Base-by-base conservation (phyloP, 1,140 invertebrate species). In the Asbolus verrucosus region DNA sequence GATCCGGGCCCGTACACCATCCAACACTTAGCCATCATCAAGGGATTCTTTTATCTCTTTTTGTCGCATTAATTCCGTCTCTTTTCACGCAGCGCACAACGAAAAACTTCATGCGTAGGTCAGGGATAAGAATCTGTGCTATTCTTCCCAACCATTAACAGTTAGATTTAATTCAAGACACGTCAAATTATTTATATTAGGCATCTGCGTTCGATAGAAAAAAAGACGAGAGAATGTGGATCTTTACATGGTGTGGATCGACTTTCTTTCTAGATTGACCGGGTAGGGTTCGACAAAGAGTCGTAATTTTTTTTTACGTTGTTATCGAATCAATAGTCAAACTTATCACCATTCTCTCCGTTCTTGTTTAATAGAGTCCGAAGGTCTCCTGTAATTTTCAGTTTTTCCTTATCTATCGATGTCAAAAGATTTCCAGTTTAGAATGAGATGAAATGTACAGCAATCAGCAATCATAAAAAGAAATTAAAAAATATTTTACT, bases 101-200 rank as follows among this genome's bases (percentile, higher is more conserved):
- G 67, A 67, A 73, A 73, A 73, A 70, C 67, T 66, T 27, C 16
- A 66, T 66, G 71, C 71, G 71, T 73, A 73, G 71, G 71, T 73
- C 71, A 73, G 67, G 71, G 67, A 65, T 73, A 73, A 73, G 71
- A 73, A 73, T 73, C 71, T 73, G 62, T 73, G 67, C 61, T 73
- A 73, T 73, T 73, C 68, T 73, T 69, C 61, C 66, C 46, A 21
- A 16, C 46, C 46, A 54, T 54, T 54, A 54, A 54, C 46, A 54
- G 46, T 54, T 54, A 54, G 46, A 54, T 54, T 54, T 54, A 54
- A 54, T 54, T 54, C 46, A 54, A 54, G 46, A 54, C 46, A 54
- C 46, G 46, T 54, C 46, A 54, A 54, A 54, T 54, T 54, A 54
- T 54, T 54, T 54, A 54, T 54, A 54, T 54, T 54, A 54, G 46